Conservation (phyloP, 2,888 invertebrate species). For the Anthophora plumipes region DNA sequence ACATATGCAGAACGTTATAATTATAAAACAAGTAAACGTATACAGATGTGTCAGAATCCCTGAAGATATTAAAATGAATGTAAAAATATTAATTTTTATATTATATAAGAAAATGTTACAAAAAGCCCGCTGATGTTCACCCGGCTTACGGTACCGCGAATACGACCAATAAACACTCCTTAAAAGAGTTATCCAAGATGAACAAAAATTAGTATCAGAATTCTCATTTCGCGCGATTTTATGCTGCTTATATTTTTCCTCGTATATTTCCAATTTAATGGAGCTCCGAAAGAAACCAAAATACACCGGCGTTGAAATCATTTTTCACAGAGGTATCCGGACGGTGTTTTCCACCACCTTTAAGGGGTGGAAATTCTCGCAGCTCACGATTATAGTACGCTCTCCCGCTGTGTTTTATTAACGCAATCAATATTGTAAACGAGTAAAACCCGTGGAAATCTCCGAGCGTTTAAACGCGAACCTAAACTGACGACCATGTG, state of each 20-base stretch:
- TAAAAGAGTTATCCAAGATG: no score
- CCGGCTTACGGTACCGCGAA: no score
- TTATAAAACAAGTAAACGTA: no score
- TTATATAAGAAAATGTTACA: no score
- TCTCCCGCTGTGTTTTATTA: slow-evolving; percentile 17
- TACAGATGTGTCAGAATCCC: no score
- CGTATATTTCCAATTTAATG: neutral
- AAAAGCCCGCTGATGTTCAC: no score
- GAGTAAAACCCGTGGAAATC: slow-evolving; percentile 26
- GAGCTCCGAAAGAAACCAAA: neutral
- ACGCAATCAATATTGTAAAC: slow-evolving; percentile 35
- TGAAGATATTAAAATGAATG: no score
- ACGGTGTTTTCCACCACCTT: neutral
- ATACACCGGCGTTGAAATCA: neutral
- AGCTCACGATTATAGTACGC: slow-evolving; percentile 5
- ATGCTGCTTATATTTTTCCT: neutral
- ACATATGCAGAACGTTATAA: no score
- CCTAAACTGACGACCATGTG: neutral
- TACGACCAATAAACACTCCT: no score
- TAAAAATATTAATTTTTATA: no score
- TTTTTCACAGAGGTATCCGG: no score
- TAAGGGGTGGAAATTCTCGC: neutral
- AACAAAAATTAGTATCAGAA: no score
- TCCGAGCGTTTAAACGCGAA: slow-evolving; percentile 35
- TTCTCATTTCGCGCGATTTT: neutral